Evolutionary conservation across 92 coral and sea anemone genomes (phyloP), one percentile per base, ranked within the genome.

Genomic region (Phenganax stokvisi): DNA sequence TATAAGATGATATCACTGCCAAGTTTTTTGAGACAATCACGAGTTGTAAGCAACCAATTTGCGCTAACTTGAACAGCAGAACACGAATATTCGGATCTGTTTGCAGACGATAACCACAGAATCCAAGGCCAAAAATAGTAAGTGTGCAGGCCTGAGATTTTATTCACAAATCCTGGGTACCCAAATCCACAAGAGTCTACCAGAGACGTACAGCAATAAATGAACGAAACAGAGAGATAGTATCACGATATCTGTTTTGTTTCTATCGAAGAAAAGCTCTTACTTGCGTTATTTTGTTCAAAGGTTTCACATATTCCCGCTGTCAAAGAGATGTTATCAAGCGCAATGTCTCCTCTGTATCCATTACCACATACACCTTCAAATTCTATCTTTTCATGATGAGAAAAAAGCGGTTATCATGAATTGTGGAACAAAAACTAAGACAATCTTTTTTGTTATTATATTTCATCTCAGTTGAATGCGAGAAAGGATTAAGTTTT

Each of bases 281-380:
- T n/a, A 76, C 81, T 69, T 76, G 69, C 15, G 6, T 60, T 52
- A 51, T 57, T 76, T 8, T 12, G 64, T 58, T 53, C 20, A 28
- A 64, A 4, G 12, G 10, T 10, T 12, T 12, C 17, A 64, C 81
- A 76, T 59, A 11, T 76, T 57, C 70, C 81, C 17, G 28, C 69
- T 10, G 69, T 57, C 51, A 76, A 31, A 13, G 54, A 30, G 27
- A 76, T 76, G 37, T 76, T 76, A 44, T 76, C 81, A 13, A 76
- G 70, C 16, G 70, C 69, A 7, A 76, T 57, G 16, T 76, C 81
- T 76, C 81, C 81, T 6, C 69, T 76, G 56, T 76, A 76, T 30
- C 70, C 56, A 12, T 31, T 76, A 6, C 81, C 81, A 76, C 69
- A 13, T 57, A 76, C 56, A 58, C 81, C 81, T 76, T 76, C 81